Evolutionary conservation across 2,888 invertebrate species (phyloP).

Genomic region (Pachydiplax longipennis): DNA sequence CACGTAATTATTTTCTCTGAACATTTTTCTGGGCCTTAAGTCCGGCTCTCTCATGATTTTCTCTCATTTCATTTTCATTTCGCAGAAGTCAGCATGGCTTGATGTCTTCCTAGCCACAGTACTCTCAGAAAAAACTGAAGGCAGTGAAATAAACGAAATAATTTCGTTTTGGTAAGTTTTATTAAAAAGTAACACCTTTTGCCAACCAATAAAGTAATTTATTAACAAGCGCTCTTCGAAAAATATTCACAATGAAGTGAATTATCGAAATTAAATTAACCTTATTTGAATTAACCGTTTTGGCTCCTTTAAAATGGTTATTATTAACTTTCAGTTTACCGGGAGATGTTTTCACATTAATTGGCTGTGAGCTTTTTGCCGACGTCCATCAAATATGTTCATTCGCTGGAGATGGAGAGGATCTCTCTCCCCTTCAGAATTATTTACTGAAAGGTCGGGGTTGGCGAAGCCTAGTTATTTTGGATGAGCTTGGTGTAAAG

Average conservation of each 20-base stretch:
- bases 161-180: constrained; percentile 68
- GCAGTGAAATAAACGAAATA: constrained; percentile 65
- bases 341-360: constrained; percentile 68
- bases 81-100: constrained; percentile 72
- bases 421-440: constrained; percentile 61
- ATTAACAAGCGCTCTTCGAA: neutral
- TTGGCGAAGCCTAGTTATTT: constrained; percentile 68
- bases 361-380: constrained; percentile 70
- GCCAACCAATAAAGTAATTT: neutral
- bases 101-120: constrained; percentile 71
- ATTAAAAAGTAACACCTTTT: neutral
- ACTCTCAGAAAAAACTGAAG: constrained; percentile 66
- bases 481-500: constrained; percentile 65
- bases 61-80: constrained; percentile 48
- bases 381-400: constrained; percentile 66
- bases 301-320: neutral
- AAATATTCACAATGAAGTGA: neutral
- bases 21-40: neutral
- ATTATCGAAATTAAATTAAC: neutral
- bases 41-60: neutral
- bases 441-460: constrained; percentile 68
- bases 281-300: neutral
- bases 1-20: neutral
- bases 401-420: constrained; percentile 56
- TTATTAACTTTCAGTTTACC: constrained; percentile 60